These are phyloP conservation scores for Cyanistes caeruleus DNA, from an alignment of 2,113 vertebrate species.

Conservation along the genomic window DNA sequence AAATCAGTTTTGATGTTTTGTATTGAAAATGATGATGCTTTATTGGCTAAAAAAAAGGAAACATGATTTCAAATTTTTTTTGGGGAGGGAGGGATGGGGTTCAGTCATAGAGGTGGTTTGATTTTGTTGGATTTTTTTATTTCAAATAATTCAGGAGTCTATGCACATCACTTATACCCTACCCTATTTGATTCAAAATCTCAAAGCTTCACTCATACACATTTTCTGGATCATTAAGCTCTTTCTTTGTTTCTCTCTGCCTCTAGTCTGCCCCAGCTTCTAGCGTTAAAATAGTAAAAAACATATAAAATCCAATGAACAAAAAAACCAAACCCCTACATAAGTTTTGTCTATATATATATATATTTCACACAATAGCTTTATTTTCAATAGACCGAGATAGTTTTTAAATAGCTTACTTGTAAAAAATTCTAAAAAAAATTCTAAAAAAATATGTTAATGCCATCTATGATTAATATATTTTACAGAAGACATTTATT, in stretches of 20 bases:
- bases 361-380: neutral
- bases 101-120: neutral
- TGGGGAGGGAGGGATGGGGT: neutral
- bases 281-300: neutral
- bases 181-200: neutral
- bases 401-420: neutral
- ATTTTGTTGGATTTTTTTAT: neutral
- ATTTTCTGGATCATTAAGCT: neutral
- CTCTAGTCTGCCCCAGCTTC: neutral
- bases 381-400: neutral
- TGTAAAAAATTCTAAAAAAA: neutral
- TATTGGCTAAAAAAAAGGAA: neutral
- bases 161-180: neutral
- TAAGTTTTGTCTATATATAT: neutral
- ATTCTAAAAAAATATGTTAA: neutral
- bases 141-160: neutral
- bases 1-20: neutral
- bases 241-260: neutral
- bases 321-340: accelerated
- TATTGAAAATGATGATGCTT: neutral
- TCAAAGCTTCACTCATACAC: neutral
- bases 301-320: neutral
- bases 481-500: neutral
- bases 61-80: neutral
- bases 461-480: neutral